These are phyloP conservation scores for Morpho deidamia DNA, from an alignment of 2,888 invertebrate genomes.

Conservation along the genomic window DNA sequence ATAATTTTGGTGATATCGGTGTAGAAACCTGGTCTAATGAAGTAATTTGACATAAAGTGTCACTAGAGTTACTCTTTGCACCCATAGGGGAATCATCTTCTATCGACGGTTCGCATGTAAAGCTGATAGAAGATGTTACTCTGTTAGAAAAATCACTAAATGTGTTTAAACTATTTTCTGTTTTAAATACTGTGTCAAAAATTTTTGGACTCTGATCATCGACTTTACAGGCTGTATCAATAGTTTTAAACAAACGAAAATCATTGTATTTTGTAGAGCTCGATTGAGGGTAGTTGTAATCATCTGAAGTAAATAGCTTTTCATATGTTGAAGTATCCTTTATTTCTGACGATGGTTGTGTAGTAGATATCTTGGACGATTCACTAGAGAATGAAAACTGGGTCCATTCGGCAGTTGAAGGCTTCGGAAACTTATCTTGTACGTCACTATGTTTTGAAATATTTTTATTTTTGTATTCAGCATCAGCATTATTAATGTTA, in stretches of 20 bases:
- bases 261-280: conserved; percentile 67
- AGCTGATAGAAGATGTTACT: conserved; percentile 74
- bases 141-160: conserved; percentile 71
- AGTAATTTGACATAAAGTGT: conserved; percentile 74
- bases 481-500: conserved; percentile 13
- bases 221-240: conserved; percentile 62
- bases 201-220: conserved; percentile 58
- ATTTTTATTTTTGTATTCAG: conserved; percentile 39
- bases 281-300: conserved; percentile 56
- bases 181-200: conserved; percentile 60
- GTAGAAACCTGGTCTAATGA: conserved; percentile 74
- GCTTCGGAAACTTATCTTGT: conserved; percentile 32
- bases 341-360: conserved; percentile 51
- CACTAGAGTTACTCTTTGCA: conserved; percentile 72
- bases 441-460: conserved; percentile 22
- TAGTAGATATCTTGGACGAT: conserved; percentile 49
- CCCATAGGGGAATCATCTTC: conserved; percentile 70
- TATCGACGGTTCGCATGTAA: conserved; percentile 68
- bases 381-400: conserved; percentile 60
- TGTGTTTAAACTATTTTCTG: conserved; percentile 57
- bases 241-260: conserved; percentile 57
- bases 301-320: conserved; percentile 49
- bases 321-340: conserved; percentile 56
- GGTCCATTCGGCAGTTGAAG: conserved; percentile 47
- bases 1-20: conserved; percentile 75